Evolutionary conservation across 2,797 vertebrate species (phyloP).

Genomic region (Arctocebus calabarensis): DNA sequence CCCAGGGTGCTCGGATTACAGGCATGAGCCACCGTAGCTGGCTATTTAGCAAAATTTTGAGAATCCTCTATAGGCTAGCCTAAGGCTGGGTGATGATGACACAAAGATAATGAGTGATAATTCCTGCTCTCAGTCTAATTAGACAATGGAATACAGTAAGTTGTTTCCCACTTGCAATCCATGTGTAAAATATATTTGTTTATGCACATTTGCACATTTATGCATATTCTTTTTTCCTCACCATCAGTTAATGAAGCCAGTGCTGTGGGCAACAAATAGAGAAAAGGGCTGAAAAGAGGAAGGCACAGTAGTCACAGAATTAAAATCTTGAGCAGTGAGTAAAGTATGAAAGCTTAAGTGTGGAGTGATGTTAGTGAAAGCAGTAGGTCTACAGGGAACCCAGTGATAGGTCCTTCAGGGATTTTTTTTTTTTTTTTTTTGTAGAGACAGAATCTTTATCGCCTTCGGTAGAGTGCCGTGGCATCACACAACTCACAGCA

Average conservation of each 20-base stretch:
- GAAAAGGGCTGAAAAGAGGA: not conserved
- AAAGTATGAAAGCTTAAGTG: not conserved
- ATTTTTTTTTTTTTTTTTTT: no score
- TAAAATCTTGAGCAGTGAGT: not conserved
- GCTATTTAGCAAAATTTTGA: not conserved
- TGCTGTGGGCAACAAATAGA: not conserved
- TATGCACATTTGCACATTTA: not conserved
- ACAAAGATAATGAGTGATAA: not conserved
- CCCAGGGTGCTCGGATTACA: no score
- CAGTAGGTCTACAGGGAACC: not conserved
- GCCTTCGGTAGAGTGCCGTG: no score
- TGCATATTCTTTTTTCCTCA: not conserved
- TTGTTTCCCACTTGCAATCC: not conserved
- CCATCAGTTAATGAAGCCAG: not conserved
- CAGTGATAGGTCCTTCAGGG: not conserved
- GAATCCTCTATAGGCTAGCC: not conserved
- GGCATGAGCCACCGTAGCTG: no score
- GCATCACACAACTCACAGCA: no score
- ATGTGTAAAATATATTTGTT: not conserved
- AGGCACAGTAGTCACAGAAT: not conserved
- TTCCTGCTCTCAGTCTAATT: not conserved
- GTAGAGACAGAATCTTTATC: no score
- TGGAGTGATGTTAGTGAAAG: constrained; percentile 2
- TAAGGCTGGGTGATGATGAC: not conserved
- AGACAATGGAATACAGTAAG: not conserved